Evolutionary conservation across 2,113 vertebrate species (phyloP).

Genomic region (Setophaga coronata): DNA sequence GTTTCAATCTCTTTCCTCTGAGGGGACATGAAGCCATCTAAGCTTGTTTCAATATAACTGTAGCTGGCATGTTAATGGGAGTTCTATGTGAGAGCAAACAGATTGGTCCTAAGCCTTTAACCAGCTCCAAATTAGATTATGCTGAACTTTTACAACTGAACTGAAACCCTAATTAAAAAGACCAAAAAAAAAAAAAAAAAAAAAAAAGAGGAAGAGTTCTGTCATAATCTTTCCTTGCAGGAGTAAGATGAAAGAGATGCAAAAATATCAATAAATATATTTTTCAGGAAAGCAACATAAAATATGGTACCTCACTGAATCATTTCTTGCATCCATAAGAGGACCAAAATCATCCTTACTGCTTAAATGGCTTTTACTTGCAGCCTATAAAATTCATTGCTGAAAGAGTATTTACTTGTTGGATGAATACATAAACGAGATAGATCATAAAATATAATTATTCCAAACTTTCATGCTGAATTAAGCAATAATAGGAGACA

Average conservation of each 20-base stretch:
- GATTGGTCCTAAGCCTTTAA: slow-evolving; percentile 3
- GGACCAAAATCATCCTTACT: not conserved
- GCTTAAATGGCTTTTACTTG: not conserved
- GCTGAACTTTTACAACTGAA: slow-evolving; percentile 5
- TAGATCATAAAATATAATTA: not conserved
- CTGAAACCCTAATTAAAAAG: not conserved
- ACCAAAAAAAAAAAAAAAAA: not conserved
- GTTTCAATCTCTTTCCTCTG: not conserved
- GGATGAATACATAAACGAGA: not conserved
- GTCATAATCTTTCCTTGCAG: not conserved
- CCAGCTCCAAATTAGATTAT: not conserved
- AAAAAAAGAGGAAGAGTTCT: not conserved
- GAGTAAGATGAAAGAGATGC: not conserved
- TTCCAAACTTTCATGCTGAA: not conserved
- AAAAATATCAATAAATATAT: not conserved
- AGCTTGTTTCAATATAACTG: slow-evolving; percentile 18
- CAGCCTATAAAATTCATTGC: not conserved
- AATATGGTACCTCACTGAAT: not conserved
- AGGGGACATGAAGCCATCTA: not conserved
- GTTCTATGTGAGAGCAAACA: not conserved
- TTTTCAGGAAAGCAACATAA: not conserved
- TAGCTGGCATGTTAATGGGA: not conserved
- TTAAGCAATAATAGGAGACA: not conserved
- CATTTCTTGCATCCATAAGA: not conserved
- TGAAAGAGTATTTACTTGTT: not conserved